phyloP scores from a whole-genome alignment of 1,140 invertebrate species.

The Dinoponera quadriceps region DNA sequence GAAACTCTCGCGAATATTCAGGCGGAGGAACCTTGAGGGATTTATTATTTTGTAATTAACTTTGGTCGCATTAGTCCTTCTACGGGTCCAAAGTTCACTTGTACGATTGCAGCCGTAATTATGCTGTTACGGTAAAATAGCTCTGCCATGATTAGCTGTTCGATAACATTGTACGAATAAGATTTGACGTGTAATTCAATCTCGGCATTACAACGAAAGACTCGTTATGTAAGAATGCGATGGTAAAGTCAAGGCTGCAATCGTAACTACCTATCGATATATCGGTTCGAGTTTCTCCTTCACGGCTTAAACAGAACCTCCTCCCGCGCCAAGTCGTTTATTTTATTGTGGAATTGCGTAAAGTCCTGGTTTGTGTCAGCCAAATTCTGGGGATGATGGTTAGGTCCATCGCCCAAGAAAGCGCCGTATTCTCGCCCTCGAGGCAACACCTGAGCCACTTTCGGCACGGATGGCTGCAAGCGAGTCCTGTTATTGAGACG shows the following conservation, averaged over 20 bases:
- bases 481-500: conserved; percentile 65
- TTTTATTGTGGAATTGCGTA: conserved; percentile 71
- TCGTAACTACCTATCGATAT: conserved; percentile 20
- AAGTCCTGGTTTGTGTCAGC: conserved; percentile 67
- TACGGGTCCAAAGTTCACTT: conserved; percentile 1
- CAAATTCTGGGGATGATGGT: conserved; percentile 67
- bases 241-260: neutral
- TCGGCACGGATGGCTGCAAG: conserved; percentile 31
- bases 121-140: conserved; percentile 11
- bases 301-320: conserved; percentile 79
- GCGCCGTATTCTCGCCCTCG: conserved; percentile 66
- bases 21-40: conserved; percentile 57
- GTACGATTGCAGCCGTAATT: conserved; percentile 5
- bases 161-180: neutral
- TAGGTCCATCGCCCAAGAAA: conserved; percentile 68
- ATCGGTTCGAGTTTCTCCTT: conserved; percentile 44
- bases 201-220: too few species aligned
- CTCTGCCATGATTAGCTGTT: neutral
- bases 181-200: neutral
- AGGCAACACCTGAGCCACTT: conserved; percentile 65
- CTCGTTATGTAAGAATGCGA: neutral
- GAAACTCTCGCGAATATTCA: conserved; percentile 49
- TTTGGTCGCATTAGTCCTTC: neutral
- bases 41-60: conserved; percentile 39
- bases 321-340: conserved; percentile 78